Conservation (phyloP, 2,797 vertebrate species). For the Centropyge bicolor region DNA sequence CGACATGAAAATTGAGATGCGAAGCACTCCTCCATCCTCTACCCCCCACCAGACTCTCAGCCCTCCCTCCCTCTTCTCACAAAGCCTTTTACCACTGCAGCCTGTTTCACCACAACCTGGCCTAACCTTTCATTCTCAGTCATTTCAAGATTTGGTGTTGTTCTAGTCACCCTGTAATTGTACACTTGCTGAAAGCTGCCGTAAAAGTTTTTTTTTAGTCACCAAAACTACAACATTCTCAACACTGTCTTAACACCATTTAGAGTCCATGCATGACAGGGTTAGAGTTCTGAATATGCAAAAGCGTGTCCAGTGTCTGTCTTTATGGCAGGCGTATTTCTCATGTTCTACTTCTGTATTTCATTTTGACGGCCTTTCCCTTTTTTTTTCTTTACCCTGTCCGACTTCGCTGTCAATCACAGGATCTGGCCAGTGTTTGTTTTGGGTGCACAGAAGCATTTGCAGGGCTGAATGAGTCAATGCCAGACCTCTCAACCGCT, state of each 20-base stretch:
- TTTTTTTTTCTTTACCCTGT: conserved; percentile 27
- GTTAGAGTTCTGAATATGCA: conserved; percentile 16
- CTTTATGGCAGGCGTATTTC: conserved; percentile 4
- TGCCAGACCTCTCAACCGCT: conserved; percentile 54
- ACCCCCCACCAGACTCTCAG: conserved; percentile 29
- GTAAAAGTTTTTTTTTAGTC: conserved; percentile 29
- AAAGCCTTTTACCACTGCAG: conserved; percentile 46
- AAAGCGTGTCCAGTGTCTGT: background rate
- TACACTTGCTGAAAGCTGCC: conserved; percentile 42
- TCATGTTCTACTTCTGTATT: conserved; percentile 21
- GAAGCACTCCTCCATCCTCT: conserved; percentile 62
- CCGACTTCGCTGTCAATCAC: conserved; percentile 67
- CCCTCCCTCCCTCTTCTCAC: conserved; percentile 25
- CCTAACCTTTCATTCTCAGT: conserved; percentile 56
- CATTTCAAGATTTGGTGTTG: conserved; percentile 55
- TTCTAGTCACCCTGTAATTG: conserved; percentile 50
- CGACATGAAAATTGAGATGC: conserved; percentile 79
- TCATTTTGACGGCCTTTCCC: conserved; percentile 32
- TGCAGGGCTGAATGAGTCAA: conserved; percentile 26
- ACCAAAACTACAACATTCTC: background rate
- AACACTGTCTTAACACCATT: background rate
- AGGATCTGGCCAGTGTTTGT: conserved; percentile 61
- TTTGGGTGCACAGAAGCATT: conserved; percentile 63
- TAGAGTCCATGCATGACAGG: background rate
- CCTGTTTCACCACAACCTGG: conserved; percentile 56